These are phyloP conservation scores for Enteromius radiatus DNA, from an alignment of 2,797 vertebrate genomes.

Conservation along the genomic window DNA sequence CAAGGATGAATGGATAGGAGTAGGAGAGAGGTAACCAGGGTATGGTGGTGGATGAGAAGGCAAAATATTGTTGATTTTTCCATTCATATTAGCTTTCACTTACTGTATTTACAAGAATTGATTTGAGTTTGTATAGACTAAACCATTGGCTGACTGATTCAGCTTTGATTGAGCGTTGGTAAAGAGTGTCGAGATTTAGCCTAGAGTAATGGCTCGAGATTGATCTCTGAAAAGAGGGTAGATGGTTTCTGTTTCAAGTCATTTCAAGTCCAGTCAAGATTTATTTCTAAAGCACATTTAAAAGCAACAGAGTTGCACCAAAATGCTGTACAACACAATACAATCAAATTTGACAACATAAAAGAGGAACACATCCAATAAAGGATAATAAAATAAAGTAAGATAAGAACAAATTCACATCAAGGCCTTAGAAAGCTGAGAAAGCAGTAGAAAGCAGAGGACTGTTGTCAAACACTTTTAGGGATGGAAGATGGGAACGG, in stretches of 20 bases:
- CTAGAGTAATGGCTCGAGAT: not conserved
- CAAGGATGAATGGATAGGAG: slow-evolving; percentile 20
- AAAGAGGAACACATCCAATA: too few relatives aligned
- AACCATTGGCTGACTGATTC: not conserved
- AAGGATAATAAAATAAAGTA: too few relatives aligned
- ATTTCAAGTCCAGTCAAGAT: too few relatives aligned
- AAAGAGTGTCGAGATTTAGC: not conserved
- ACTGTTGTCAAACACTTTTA: not conserved
- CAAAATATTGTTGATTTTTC: not conserved
- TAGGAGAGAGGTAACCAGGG: not conserved
- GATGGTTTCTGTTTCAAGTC: not conserved
- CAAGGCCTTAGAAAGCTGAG: too few relatives aligned
- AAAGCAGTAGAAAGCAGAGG: not conserved
- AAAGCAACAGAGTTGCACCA: too few relatives aligned
- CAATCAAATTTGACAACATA: too few relatives aligned
- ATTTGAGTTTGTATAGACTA: not conserved
- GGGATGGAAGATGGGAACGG: not conserved
- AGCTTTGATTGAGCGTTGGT: not conserved
- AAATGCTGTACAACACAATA: too few relatives aligned
- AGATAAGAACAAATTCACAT: too few relatives aligned
- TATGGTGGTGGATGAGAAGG: not conserved
- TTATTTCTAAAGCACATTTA: too few relatives aligned
- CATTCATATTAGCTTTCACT: not conserved
- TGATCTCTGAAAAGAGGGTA: not conserved
- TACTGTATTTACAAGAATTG: not conserved